A percentile compares a stretch with the other conserved stretches of the same genome.
Conservation (phyloP, 2,888 invertebrate genomes). For the Hybos culiciformis region DNA sequence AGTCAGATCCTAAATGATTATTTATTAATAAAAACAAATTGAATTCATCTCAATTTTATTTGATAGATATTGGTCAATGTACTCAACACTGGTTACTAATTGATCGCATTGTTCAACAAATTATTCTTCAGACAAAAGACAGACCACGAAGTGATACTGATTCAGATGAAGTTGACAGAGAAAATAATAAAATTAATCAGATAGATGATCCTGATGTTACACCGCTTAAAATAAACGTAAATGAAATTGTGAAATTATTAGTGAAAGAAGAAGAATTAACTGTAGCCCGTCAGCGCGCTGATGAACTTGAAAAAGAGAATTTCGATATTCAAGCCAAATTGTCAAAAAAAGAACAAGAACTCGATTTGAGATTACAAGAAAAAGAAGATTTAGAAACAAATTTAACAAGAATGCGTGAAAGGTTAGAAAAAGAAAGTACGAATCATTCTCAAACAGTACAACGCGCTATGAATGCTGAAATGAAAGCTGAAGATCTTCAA, state of each 20-base stretch:
- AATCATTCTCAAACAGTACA: conserved; percentile 77
- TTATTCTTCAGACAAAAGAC: conserved; percentile 66
- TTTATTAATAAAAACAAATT: neutral
- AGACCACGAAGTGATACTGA: conserved; percentile 32
- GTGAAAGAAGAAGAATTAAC: conserved; percentile 89
- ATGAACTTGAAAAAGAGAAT: conserved; percentile 78
- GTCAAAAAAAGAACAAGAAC: conserved; percentile 84
- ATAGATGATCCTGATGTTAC: conserved; percentile 69
- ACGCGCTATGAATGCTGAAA: conserved; percentile 43
- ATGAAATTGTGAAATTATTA: conserved; percentile 75
- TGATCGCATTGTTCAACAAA: conserved; percentile 88
- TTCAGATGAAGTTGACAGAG: conserved; percentile 22
- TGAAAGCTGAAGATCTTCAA: conserved; percentile 46
- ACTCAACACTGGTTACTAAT: conserved; percentile 89
- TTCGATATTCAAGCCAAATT: conserved; percentile 73
- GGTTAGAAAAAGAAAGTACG: conserved; percentile 78
- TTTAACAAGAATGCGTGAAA: conserved; percentile 64
- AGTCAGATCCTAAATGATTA: neutral
- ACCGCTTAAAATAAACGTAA: conserved; percentile 78
- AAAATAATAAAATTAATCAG: conserved; percentile 18
- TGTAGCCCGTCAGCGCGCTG: conserved; percentile 72
- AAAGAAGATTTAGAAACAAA: conserved; percentile 83
- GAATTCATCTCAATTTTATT: conserved; percentile 13
- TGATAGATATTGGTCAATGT: conserved; percentile 71
- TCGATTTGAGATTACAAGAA: conserved; percentile 79